Base-by-base conservation (phyloP, 1,140 invertebrate genomes). In the Pomacea maculata region DNA sequence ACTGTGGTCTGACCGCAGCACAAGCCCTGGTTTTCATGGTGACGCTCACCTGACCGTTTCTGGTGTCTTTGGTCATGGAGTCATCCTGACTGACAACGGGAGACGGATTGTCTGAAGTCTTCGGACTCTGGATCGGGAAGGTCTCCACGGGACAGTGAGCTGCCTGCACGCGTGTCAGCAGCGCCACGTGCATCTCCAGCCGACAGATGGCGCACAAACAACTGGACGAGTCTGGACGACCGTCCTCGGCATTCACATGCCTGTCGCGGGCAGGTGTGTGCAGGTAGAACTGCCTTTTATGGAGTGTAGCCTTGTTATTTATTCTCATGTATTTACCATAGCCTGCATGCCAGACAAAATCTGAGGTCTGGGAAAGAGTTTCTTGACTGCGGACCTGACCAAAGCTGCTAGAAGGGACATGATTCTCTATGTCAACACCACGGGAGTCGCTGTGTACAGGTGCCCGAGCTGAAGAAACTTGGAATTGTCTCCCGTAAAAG, bases 131-230 rank as follows among this genome's bases (percentile, higher is more conserved):
- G 14, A 70, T 12, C 1, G 67, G 0, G 8, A 9, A 19, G 65
- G 65, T 19, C 29, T 70, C 45, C 55, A 73, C 29, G 19, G 68
- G 34, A n/a, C 81, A 8, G 3, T 76, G 79, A 0, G 75, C n/a
- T 54, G 70, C 25, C 25, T 64, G 63, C 11, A 81, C 57, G 17
- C 79, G 70, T 11, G 83, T 80, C 64, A 86, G 83, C 9, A 87
- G 57, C 4, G 86, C 84, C 1, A 87, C 73, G 52, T 87, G 83
- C 73, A 87, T 83, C 68, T 87, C 86, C 45, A 87, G 83, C 11
- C 83, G 76, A 71, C 86, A 87, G 82, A 87, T 85, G 17, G 81
- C 84, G 75, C 86, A 87, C 12, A 78, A 64, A 78, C 86, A 87
- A 55, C 84, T 84, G 15, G 80, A 75, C 25, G 79, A 55, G 19